phyloP scores from a whole-genome alignment of 2,113 vertebrate species.

The Butorides virescens region DNA sequence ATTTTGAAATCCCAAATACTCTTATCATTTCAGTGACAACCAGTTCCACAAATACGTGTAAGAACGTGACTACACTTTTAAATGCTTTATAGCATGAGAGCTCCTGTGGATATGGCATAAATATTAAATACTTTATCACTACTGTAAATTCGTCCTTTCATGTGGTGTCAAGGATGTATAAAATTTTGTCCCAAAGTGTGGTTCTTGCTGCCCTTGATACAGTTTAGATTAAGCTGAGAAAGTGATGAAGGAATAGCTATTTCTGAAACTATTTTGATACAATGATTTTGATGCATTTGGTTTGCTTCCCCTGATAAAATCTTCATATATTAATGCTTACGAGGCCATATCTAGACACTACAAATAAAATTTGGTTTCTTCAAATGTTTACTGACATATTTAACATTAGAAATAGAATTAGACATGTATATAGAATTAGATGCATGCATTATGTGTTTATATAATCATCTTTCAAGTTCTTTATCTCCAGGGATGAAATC shows the following conservation, averaged over 20 bases:
- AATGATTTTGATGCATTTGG: neutral
- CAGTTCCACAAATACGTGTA: neutral
- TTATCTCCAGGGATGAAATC: neutral
- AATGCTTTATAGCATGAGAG: neutral
- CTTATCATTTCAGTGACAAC: neutral
- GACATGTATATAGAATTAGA: neutral
- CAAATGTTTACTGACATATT: neutral
- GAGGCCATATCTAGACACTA: neutral
- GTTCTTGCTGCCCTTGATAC: neutral
- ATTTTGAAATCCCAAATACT: neutral
- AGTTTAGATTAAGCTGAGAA: neutral
- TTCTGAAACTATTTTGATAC: neutral
- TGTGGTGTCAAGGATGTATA: neutral
- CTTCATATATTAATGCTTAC: neutral
- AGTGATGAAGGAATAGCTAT: neutral
- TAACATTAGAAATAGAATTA: neutral
- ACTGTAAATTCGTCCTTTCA: neutral
- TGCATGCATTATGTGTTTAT: neutral
- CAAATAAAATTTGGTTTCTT: neutral
- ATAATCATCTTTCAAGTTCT: neutral
- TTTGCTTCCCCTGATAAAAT: neutral
- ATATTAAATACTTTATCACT: neutral
- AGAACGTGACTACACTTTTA: neutral
- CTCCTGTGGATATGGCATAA: neutral
- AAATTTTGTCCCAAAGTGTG: neutral